Evolutionary conservation across 2,888 invertebrate species (phyloP).

Genomic region (Drosophila hamatofila): DNA sequence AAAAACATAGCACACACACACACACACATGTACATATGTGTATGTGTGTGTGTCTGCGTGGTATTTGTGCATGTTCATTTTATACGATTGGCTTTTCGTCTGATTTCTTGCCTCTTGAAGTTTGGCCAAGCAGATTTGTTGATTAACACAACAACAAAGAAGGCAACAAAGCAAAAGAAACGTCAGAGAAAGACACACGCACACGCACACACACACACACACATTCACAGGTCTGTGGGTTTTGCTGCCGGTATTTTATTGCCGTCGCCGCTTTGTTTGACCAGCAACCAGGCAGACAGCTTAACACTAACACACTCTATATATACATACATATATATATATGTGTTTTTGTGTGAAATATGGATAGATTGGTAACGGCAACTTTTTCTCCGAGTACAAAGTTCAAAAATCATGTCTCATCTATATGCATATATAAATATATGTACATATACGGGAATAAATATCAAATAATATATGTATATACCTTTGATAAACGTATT

Average conservation of each 20-base stretch:
- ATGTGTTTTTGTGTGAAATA: conserved; percentile 16
- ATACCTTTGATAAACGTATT: no score
- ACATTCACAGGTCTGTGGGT: not conserved
- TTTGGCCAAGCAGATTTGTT: conserved; percentile 44
- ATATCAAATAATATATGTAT: not conserved
- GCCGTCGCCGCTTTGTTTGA: conserved; percentile 2
- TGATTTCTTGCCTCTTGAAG: conserved; percentile 40
- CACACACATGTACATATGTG: not conserved
- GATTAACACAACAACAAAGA: conserved; percentile 43
- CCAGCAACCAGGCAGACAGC: conserved; percentile 37
- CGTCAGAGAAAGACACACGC: conserved; percentile 26
- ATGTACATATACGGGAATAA: not conserved
- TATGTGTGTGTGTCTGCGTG: not conserved
- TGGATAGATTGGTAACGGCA: conserved; percentile 43
- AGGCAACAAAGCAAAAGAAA: conserved; percentile 15
- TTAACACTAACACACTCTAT: conserved; percentile 35
- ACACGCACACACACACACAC: not conserved
- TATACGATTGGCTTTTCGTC: conserved; percentile 10
- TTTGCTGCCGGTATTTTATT: conserved; percentile 47
- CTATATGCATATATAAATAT: not conserved
- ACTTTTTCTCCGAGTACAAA: conserved; percentile 36
- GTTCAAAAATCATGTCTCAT: conserved; percentile 29
- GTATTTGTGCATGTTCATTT: conserved; percentile 6
- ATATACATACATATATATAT: not conserved
- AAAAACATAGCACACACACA: not conserved